Conservation (phyloP, 2,797 vertebrate genomes). For the Botia almorhae region DNA sequence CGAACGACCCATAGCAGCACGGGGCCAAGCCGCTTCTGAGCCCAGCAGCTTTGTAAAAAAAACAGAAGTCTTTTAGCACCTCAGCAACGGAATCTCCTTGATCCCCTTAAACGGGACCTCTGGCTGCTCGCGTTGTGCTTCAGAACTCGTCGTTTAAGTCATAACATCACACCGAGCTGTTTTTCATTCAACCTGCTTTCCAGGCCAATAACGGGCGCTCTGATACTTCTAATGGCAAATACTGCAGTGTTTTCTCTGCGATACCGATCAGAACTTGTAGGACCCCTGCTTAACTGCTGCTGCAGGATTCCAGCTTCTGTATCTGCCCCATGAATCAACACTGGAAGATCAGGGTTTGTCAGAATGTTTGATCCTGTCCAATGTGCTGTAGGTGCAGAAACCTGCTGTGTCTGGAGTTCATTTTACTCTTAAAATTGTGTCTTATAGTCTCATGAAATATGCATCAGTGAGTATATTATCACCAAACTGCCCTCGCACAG, state of each 20-base stretch:
- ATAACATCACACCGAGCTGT: conserved; percentile 15
- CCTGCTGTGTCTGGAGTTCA: conserved; percentile 39
- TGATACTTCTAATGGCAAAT: conserved; percentile 48
- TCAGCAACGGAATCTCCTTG: conserved; percentile 48
- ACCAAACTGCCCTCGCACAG: conserved; percentile 28
- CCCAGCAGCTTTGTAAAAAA: conserved; percentile 33
- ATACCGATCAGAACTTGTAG: conserved; percentile 41
- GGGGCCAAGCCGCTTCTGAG: conserved; percentile 32
- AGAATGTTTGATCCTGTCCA: conserved; percentile 39
- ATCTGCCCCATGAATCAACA: conserved; percentile 43
- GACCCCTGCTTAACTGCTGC: conserved; percentile 17
- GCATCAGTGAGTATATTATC: conserved; percentile 11
- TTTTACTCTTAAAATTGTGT: neutral
- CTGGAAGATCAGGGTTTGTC: conserved; percentile 13
- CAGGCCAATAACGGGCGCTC: conserved; percentile 27
- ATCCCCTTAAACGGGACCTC: conserved; percentile 45
- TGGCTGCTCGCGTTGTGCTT: conserved; percentile 5
- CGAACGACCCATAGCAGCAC: conserved; percentile 47
- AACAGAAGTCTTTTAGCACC: conserved; percentile 51
- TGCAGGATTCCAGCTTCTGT: conserved; percentile 43
- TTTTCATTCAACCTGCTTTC: conserved; percentile 3
- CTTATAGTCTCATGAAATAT: too few species aligned
- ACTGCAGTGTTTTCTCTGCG: conserved; percentile 33
- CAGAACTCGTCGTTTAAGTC: conserved; percentile 20
- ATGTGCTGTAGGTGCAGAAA: conserved; percentile 44